Base-by-base conservation (phyloP, 2,888 invertebrate genomes). In the Oscheius sp. region DNA sequence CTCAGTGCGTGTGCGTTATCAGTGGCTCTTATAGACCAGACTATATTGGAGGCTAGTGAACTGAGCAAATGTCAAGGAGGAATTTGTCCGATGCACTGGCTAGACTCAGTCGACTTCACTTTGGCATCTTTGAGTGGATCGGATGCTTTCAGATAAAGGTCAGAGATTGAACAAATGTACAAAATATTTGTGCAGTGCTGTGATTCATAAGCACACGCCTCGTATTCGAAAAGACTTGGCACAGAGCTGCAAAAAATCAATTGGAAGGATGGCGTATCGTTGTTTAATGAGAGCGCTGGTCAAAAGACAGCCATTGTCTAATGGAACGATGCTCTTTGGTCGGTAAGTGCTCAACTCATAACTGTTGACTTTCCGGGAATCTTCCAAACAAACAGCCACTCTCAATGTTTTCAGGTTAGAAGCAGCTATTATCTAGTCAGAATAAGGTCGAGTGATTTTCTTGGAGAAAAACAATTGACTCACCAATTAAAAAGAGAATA, bases 41-140 rank as follows among this genome's bases (percentile, higher is more conserved):
- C 57, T 57, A 31, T 37, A 57, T 25, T 57, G 17, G 57, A 57
- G 57, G 37, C 57, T 57, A 57, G 57, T 33, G 42, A 12, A 42
- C 42, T 42, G 42, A 37, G 42, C 42, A 42, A n/a, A 42, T 20
- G 42, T n/a, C 42, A 17, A 20, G 27, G 52, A 52, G 48, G 23
- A 48, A 48, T 12, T 12, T 48, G 48, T 10, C n/a, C 12, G 48
- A 5, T 12, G 12, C 48, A 12, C 6, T 48, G 52, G 1, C 29
- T 25, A 27, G 52, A 52, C 27, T 52, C 15, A 17, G 17, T 12
- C 17, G 12, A 42, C 42, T 17, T n/a, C n/a, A 42, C n/a, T 42
- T 42, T 34, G 37, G 4, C 42, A 42, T n/a, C n/a, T 42, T 15
- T 42, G n/a, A n/a, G n/a, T n/a, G n/a, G n/a, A n/a, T n/a, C n/a